Base-by-base conservation (phyloP, 1,140 invertebrate genomes). In the Drosophila nebulosa region DNA sequence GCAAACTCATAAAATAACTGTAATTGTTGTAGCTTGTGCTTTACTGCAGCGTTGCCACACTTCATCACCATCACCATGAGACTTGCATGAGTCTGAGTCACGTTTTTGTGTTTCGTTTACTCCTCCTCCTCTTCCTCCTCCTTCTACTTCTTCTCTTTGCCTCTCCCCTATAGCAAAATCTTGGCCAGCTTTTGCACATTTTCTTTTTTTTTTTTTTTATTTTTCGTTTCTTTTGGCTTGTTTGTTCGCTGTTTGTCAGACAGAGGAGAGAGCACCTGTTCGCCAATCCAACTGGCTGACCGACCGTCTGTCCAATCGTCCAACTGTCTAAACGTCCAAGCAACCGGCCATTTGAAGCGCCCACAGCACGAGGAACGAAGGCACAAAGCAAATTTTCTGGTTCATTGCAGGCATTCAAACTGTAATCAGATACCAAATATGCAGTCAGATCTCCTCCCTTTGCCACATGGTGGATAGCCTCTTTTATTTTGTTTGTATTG, bases 1-100 rank as follows among this genome's bases (percentile, higher is more conserved):
- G 84, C 83, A 81, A 86, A 86, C 75, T 83, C 84, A 89, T 86
- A 73, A 86, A 86, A 86, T 86, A 88, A 86, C 83, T 86, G 83
- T 88, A 86, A 86, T 86, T 86, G 83, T 85, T 71, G 78, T 88
- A 88, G 74, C 69, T 69, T 63, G 57, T 51, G 62, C 69, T 76
- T 73, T 75, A 36, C 50, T 21, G 58, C 73, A 18, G 52, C 67
- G 81, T 77, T 79, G 80, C 79, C 77, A 60, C 72, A 75, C 75
- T 84, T 83, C 79, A 78, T 27, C 5, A n/a, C 21, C 22, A 59
- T 64, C 66, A 69, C 39, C 39, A 46, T 46, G 39, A n/a, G 39
- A 21, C 39, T 18, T 46, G 39, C 39, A 18, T 46, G 66, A 73
- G 81, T 72, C 69, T 78, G 55, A 59, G 68, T 75, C 79, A 68